phyloP scores from a whole-genome alignment of 2,113 vertebrate genomes.

The Microcebus ravelobensis region DNA sequence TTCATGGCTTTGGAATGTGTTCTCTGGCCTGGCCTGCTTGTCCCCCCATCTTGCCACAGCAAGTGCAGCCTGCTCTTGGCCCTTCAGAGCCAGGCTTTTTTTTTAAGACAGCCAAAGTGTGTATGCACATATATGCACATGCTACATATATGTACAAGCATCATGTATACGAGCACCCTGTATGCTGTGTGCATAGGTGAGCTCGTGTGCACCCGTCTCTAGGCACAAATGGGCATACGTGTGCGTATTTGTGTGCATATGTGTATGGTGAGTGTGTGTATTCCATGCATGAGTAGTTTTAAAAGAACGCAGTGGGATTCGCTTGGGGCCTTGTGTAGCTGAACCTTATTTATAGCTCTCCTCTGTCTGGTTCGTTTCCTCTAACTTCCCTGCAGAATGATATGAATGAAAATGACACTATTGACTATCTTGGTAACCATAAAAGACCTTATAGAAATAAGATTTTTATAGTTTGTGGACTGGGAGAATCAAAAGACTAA shows the following conservation, averaged over 20 bases:
- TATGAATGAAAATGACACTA: conserved; percentile 86
- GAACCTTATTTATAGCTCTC: conserved; percentile 85
- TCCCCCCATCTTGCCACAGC: not conserved
- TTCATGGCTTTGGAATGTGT: conserved; percentile 56
- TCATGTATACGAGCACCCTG: not conserved
- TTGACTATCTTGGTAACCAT: conserved; percentile 83
- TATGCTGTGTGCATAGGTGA: not conserved
- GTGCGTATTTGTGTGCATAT: not conserved
- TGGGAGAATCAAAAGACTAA: conserved; percentile 78
- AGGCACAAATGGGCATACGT: not conserved
- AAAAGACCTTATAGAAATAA: conserved; percentile 86
- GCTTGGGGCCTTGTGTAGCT: conserved; percentile 75
- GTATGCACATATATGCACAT: not conserved
- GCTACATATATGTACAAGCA: not conserved
- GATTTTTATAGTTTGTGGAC: conserved; percentile 84
- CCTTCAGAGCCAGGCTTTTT: conserved; percentile 55
- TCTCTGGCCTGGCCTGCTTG: conserved; percentile 40
- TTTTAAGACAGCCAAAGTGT: conserved; percentile 47
- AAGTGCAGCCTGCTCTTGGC: conserved; percentile 20
- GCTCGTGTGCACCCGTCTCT: not conserved
- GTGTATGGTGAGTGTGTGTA: not conserved
- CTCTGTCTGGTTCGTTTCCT: conserved; percentile 85
- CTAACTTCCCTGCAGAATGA: conserved; percentile 83
- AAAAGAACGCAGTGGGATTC: conserved; percentile 76
- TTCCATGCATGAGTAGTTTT: conserved; percentile 69